Conservation (phyloP, 2,888 invertebrate species). For the Aporophyla nigra region DNA sequence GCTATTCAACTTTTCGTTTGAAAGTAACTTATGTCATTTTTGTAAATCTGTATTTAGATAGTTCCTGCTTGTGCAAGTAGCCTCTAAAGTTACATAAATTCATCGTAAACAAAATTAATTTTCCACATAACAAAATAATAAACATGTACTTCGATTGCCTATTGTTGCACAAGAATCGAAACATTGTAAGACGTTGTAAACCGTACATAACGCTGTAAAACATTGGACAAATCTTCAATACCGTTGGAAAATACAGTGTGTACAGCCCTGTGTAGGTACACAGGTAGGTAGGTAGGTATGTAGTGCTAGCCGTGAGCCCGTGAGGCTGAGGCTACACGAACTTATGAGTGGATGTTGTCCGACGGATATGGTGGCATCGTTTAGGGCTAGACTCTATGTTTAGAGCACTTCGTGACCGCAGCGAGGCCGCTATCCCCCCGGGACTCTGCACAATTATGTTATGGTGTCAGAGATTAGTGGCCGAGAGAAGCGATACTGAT, state of each 20-base stretch:
- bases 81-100: background rate
- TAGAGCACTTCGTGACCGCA: slow-evolving; percentile 87
- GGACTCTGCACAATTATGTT: slow-evolving; percentile 87
- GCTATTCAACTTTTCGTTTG: too few species aligned
- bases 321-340: slow-evolving; percentile 77
- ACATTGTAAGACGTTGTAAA: slow-evolving; percentile 61
- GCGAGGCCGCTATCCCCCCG: slow-evolving; percentile 73
- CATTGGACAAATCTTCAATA: slow-evolving; percentile 68
- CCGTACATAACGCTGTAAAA: slow-evolving; percentile 61
- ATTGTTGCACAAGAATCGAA: slow-evolving; percentile 57
- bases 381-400: slow-evolving; percentile 87
- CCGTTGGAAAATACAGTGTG: slow-evolving; percentile 59
- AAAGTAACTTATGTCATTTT: slow-evolving; percentile 14
- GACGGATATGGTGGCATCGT: slow-evolving; percentile 89
- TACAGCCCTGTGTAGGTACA: slow-evolving; percentile 8
- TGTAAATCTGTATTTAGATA: background rate
- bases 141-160: slow-evolving; percentile 46
- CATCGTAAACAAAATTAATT: slow-evolving; percentile 38
- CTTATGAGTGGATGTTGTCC: slow-evolving; percentile 80
- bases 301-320: slow-evolving; percentile 65
- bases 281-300: slow-evolving; percentile 52
- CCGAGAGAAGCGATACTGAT: slow-evolving; percentile 76
- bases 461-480: slow-evolving; percentile 85
- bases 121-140: slow-evolving; percentile 40
- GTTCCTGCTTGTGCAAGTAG: too few species aligned